Conservation (phyloP, 2,888 invertebrate genomes). For the Himalopsyche japonica region DNA sequence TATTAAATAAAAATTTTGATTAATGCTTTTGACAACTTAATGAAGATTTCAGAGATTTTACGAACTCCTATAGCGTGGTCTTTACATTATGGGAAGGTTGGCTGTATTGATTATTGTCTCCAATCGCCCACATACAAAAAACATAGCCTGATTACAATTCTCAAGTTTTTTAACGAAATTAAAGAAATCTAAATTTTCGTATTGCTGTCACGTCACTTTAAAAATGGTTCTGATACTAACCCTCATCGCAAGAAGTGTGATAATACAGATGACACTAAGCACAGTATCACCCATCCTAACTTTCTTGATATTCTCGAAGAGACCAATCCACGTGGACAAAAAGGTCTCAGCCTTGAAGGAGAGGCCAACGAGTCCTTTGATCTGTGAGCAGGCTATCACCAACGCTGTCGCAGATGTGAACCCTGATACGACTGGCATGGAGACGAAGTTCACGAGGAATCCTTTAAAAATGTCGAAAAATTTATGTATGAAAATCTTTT, state of each 20-base stretch:
- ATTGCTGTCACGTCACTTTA: too few relatives aligned
- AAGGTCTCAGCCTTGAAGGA: constrained; percentile 66
- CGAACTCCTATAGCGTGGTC: too few relatives aligned
- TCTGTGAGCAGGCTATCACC: constrained; percentile 74
- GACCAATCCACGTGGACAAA: constrained; percentile 61
- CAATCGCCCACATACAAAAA: too few relatives aligned
- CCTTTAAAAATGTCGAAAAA: constrained; percentile 51
- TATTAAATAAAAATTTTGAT: too few relatives aligned
- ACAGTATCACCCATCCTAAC: constrained; percentile 63
- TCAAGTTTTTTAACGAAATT: too few relatives aligned
- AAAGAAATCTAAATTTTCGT: too few relatives aligned
- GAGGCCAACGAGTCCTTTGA: constrained; percentile 69
- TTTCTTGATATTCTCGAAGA: constrained; percentile 59
- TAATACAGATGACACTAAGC: constrained; percentile 65
- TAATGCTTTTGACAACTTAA: too few relatives aligned
- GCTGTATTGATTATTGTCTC: too few relatives aligned
- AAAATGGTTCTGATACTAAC: constrained; percentile 48
- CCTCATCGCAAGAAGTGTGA: constrained; percentile 63
- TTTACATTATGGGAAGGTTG: too few relatives aligned
- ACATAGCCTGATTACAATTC: too few relatives aligned
- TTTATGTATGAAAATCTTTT: neutral
- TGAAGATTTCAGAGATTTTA: too few relatives aligned
- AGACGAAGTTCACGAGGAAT: constrained; percentile 74
- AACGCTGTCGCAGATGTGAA: constrained; percentile 78
- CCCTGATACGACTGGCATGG: constrained; percentile 72